Base-by-base conservation (phyloP, 2,888 invertebrate genomes). In the Plusia festucae region DNA sequence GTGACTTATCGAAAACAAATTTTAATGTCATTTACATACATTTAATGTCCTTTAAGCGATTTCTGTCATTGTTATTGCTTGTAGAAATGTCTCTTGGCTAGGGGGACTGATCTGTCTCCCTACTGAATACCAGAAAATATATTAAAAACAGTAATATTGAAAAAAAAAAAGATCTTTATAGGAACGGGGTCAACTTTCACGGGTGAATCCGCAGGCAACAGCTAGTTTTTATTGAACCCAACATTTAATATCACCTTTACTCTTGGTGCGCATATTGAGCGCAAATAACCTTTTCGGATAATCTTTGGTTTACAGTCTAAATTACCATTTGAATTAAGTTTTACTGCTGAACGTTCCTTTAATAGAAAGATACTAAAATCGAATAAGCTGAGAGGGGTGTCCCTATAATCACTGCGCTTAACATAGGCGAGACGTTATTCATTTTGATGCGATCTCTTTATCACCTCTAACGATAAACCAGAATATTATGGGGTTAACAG, bases 371-470 rank as follows among this genome's bases (percentile, higher is more conserved):
- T 55, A 59, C 40, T 58, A 56, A 55, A 60, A 69, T 44, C 56
- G 60, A 68, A 58, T 63, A 55, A 49, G 46, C 30, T 34, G n/a
- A 44, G 30, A 46, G 22, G 53, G 24, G 0, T 53, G 58, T 60
- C 57, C 58, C 18, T n/a, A 51, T 72, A 65, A 70, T 72, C 46
- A 22, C 18, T 11, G 59, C 53, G 51, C 53, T 73, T 73, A 75
- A 52, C 65, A 65, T 57, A 16, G 13, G 34, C 16, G 24, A 22
- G 51, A 71, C 62, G 52, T 57, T 60, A 57, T 61, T 52, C 59
- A 60, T 72, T 76, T 52, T 11, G 62, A 76, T 62, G 51, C 56
- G 34, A 73, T 57, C 59, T 60, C 77, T 72, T 72, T 62, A 76
- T 76, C 51, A 16, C 30, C 18, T 53, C 59, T 54, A 62, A 76